A percentile compares a stretch with the other conserved stretches of the same genome.
phyloP scores from a whole-genome alignment of 1,140 invertebrate species.

The Rhagoletis pomonella region DNA sequence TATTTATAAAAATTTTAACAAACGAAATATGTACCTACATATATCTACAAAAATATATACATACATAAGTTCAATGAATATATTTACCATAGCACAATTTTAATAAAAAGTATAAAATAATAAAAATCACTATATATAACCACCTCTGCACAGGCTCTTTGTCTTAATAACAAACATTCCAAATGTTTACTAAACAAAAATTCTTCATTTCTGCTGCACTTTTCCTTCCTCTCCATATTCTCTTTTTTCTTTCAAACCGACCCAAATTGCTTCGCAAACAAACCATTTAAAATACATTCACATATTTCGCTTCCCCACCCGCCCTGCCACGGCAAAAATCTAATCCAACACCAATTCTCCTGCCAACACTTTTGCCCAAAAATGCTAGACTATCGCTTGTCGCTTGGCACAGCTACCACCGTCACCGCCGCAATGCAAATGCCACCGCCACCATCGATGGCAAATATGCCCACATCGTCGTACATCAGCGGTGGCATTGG shows the following conservation, averaged over 20 bases:
- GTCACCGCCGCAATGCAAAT: conserved; percentile 19
- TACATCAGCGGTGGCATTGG: conserved; percentile 71
- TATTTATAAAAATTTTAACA: too few relatives aligned
- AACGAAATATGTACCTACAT: too few relatives aligned
- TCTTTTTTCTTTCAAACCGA: neutral
- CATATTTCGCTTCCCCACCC: neutral
- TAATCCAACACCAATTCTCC: conserved; percentile 36
- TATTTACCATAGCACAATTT: too few relatives aligned
- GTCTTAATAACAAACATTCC: too few relatives aligned
- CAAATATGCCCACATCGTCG: conserved; percentile 68
- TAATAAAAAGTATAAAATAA: too few relatives aligned
- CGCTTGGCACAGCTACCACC: neutral
- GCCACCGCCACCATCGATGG: conserved; percentile 62
- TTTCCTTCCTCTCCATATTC: conserved; percentile 8
- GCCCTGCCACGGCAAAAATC: neutral
- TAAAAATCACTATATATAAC: too few relatives aligned
- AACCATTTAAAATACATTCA: neutral
- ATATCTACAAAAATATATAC: too few relatives aligned
- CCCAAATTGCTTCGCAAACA: conserved; percentile 2
- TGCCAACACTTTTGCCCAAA: conserved; percentile 60
- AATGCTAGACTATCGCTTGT: conserved; percentile 36
- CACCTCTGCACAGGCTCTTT: too few relatives aligned
- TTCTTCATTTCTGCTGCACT: conserved; percentile 16
- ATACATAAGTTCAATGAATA: too few relatives aligned
- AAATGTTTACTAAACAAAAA: neutral